These are phyloP conservation scores for Solenodon paradoxus DNA, from an alignment of 2,113 vertebrate genomes.

Conservation along the genomic window DNA sequence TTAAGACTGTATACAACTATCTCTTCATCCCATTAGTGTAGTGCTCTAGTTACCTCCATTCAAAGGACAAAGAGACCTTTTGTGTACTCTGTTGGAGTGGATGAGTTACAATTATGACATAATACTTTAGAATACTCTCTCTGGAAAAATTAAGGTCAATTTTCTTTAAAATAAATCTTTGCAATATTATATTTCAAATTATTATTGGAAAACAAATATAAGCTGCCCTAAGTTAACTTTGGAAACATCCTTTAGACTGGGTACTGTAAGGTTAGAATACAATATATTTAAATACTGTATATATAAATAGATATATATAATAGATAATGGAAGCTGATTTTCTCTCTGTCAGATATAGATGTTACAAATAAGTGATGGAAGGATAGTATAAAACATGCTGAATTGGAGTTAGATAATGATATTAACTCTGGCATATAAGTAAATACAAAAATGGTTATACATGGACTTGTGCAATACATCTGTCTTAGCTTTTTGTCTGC, in stretches of 20 bases:
- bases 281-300: neutral
- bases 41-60: neutral
- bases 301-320: no score
- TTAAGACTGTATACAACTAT: neutral
- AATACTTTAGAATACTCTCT: neutral
- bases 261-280: neutral
- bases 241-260: neutral
- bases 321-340: neutral
- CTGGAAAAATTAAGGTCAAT: neutral
- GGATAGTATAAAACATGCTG: neutral
- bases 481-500: neutral
- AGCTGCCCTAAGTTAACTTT: neutral
- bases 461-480: neutral
- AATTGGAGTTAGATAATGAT: neutral
- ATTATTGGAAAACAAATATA: neutral
- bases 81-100: neutral
- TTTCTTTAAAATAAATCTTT: neutral
- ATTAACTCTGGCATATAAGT: neutral
- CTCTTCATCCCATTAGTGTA: neutral
- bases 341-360: neutral
- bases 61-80: neutral
- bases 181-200: neutral
- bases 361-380: neutral
- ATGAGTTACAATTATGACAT: neutral
- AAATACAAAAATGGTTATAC: neutral